A percentile compares a stretch with the other conserved stretches of the same genome.
These are phyloP conservation scores for Drosophila anomalata DNA, from an alignment of 2,888 invertebrate genomes.

Conservation along the genomic window DNA sequence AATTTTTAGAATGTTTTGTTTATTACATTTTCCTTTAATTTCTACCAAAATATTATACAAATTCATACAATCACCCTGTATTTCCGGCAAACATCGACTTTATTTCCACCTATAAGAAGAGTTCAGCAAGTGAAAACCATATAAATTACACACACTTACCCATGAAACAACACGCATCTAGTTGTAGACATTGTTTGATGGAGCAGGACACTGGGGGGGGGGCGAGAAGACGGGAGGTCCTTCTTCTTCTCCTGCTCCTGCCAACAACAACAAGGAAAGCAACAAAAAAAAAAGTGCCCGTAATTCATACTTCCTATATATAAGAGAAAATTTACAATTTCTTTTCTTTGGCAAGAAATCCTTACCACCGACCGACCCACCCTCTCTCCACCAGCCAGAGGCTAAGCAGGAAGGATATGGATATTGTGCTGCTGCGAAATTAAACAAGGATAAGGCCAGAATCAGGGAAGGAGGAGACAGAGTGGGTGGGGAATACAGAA, in stretches of 20 bases:
- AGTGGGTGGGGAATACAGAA: not conserved
- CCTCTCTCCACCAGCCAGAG: slow-evolving; percentile 33
- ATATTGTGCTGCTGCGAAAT: slow-evolving; percentile 62
- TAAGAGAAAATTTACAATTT: slow-evolving; percentile 74
- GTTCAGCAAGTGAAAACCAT: slow-evolving; percentile 48
- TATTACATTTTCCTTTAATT: not conserved
- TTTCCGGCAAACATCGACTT: slow-evolving; percentile 12
- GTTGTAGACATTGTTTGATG: slow-evolving; percentile 58
- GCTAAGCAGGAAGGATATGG: slow-evolving; percentile 64
- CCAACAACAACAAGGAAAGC: slow-evolving; percentile 28
- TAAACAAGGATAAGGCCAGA: slow-evolving; percentile 49
- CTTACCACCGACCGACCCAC: slow-evolving; percentile 5
- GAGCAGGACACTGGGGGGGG: slow-evolving; percentile 35
- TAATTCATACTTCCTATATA: slow-evolving; percentile 61
- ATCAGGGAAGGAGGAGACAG: not conserved
- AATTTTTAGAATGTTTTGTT: no score
- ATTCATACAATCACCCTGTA: slow-evolving; percentile 53
- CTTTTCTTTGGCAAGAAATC: slow-evolving; percentile 60
- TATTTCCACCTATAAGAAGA: slow-evolving; percentile 40
- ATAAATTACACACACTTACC: slow-evolving; percentile 34
- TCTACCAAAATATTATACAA: not conserved
- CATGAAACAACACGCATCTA: slow-evolving; percentile 39
- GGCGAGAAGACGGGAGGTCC: slow-evolving; percentile 9
- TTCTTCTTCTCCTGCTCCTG: not conserved
- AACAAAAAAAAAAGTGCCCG: slow-evolving; percentile 57